Conservation (phyloP, 2,888 invertebrate species). For the Lasioglossum oenotherae region DNA sequence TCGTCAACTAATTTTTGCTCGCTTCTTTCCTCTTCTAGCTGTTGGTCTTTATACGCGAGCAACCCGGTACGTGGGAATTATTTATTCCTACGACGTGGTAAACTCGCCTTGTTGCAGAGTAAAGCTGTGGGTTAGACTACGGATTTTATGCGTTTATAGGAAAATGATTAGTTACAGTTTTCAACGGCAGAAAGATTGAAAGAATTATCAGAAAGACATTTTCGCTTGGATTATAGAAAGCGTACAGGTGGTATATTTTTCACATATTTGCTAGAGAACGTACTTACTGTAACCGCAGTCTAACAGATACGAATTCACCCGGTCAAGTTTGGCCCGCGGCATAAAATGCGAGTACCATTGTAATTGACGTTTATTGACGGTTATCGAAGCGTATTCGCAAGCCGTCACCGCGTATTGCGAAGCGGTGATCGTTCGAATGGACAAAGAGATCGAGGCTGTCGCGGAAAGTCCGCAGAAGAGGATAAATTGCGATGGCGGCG, state of each 20-base stretch:
- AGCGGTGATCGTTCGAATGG: background rate
- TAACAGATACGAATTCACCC: background rate
- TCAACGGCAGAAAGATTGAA: no score
- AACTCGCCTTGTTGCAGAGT: background rate
- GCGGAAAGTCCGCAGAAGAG: background rate
- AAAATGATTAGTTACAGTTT: no score
- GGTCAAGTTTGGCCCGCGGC: background rate
- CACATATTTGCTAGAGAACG: background rate
- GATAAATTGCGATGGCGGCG: slow-evolving; percentile 8
- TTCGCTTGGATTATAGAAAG: no score
- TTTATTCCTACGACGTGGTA: slow-evolving; percentile 31
- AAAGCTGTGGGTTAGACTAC: background rate
- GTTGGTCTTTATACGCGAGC: background rate
- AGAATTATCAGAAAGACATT: no score
- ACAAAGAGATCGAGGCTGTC: slow-evolving; percentile 19
- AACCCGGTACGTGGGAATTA: slow-evolving; percentile 28
- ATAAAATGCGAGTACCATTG: slow-evolving; percentile 9
- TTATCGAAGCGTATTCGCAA: background rate
- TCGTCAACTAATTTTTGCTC: slow-evolving; percentile 6
- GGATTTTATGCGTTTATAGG: no score
- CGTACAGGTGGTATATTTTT: background rate
- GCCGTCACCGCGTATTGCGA: background rate
- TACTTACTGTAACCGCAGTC: background rate
- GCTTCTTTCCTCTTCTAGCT: no score
- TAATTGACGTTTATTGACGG: slow-evolving; percentile 42